phyloP scores from a whole-genome alignment of 2,888 invertebrate genomes.

The Acholoe squamosa region DNA sequence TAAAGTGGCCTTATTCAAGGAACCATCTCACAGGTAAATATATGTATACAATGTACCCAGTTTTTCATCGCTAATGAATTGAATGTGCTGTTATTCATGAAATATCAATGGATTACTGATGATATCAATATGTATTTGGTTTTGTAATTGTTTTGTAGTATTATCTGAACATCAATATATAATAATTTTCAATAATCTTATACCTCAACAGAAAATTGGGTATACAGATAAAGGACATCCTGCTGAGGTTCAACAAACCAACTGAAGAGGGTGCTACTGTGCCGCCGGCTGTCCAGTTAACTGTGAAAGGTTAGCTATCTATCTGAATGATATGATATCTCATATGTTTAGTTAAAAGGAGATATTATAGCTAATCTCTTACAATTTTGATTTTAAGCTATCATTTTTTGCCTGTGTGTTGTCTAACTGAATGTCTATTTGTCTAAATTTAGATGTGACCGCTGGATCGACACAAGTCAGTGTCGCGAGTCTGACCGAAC shows the following conservation, averaged over 20 bases:
- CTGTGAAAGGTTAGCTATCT: slow-evolving; percentile 40
- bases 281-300: slow-evolving; percentile 5
- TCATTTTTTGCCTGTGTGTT: too few species aligned
- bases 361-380: neutral
- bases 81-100: neutral
- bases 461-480: slow-evolving; percentile 78
- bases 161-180: neutral
- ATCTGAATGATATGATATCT: neutral
- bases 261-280: neutral
- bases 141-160: too few species aligned
- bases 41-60: too few species aligned
- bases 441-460: slow-evolving; percentile 74
- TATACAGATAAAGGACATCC: slow-evolving; percentile 4
- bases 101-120: neutral
- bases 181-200: neutral
- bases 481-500: slow-evolving; percentile 76
- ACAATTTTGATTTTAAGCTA: too few species aligned
- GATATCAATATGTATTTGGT: too few species aligned
- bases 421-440: too few species aligned
- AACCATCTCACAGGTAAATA: slow-evolving; percentile 35
- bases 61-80: too few species aligned
- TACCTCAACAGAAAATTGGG: neutral
- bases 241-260: slow-evolving; percentile 30
- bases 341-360: neutral
- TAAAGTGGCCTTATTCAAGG: slow-evolving; percentile 15